Evolutionary conservation across 2,888 invertebrate genomes (phyloP).

Genomic region (Argynnis bischoffii): DNA sequence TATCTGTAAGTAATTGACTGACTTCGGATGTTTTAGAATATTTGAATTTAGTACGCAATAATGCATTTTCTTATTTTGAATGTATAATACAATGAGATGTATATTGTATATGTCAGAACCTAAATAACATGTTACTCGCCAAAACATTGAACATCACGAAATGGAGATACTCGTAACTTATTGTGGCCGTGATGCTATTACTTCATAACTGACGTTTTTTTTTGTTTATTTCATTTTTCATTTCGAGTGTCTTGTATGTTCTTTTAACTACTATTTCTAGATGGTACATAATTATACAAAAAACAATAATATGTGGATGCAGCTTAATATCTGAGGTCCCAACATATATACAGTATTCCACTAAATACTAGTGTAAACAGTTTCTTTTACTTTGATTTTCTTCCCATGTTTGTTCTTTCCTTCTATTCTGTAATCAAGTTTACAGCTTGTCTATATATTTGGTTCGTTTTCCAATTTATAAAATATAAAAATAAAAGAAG

Average conservation of each 20-base stretch:
- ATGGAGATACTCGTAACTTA: slow-evolving; percentile 58
- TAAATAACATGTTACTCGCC: slow-evolving; percentile 66
- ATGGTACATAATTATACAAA: no score
- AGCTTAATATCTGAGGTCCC: no score
- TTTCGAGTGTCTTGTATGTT: background rate
- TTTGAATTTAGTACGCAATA: background rate
- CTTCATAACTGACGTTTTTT: slow-evolving; percentile 35
- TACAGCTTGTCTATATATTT: slow-evolving; percentile 60
- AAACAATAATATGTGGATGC: no score
- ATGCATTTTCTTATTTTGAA: background rate
- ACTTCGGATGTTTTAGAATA: background rate
- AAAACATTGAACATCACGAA: slow-evolving; percentile 58
- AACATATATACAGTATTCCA: background rate
- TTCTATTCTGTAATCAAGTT: slow-evolving; percentile 70
- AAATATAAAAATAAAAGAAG: slow-evolving; percentile 45
- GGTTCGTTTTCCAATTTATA: slow-evolving; percentile 50
- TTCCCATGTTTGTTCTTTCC: slow-evolving; percentile 68
- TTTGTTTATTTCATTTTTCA: slow-evolving; percentile 38
- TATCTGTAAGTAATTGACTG: background rate
- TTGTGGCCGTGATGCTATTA: slow-evolving; percentile 59
- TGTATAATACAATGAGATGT: background rate
- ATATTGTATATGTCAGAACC: slow-evolving; percentile 53
- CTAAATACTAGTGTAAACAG: slow-evolving; percentile 53
- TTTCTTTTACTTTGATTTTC: slow-evolving; percentile 64
- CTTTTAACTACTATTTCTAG: no score